Evolutionary conservation across 2,888 invertebrate species (phyloP).

Genomic region (Plebejus argus): DNA sequence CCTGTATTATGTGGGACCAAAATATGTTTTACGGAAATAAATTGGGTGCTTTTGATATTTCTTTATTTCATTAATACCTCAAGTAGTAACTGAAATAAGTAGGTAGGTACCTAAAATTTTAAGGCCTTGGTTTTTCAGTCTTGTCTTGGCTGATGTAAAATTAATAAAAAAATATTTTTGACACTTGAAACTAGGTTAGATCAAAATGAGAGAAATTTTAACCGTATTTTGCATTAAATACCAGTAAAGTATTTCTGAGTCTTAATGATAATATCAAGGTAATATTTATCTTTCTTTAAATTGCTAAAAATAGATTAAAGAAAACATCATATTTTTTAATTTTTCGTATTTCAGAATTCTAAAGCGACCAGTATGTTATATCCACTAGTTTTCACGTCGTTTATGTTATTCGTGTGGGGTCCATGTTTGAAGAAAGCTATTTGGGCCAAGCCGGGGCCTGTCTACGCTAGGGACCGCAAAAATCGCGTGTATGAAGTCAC

Average conservation of each 20-base stretch:
- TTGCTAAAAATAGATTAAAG: not conserved
- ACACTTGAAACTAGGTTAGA: not conserved
- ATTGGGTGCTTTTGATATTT: conserved; percentile 38
- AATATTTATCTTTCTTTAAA: not conserved
- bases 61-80: conserved; percentile 2
- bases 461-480: conserved; percentile 59
- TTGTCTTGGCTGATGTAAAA: not conserved
- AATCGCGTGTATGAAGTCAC: conserved; percentile 57
- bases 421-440: conserved; percentile 57
- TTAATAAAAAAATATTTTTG: not conserved
- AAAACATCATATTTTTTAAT: not conserved
- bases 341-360: not conserved
- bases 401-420: conserved; percentile 54
- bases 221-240: not conserved
- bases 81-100: too few species aligned
- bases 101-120: too few species aligned
- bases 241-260: not conserved
- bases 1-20: conserved; percentile 24
- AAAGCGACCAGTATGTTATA: conserved; percentile 42
- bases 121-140: too few species aligned
- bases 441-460: conserved; percentile 51
- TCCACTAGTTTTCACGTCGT: conserved; percentile 48
- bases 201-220: not conserved
- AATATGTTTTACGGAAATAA: conserved; percentile 36
- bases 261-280: not conserved